These are phyloP conservation scores for Lepidurus arcticus DNA, from an alignment of 1,140 invertebrate genomes.

Conservation along the genomic window DNA sequence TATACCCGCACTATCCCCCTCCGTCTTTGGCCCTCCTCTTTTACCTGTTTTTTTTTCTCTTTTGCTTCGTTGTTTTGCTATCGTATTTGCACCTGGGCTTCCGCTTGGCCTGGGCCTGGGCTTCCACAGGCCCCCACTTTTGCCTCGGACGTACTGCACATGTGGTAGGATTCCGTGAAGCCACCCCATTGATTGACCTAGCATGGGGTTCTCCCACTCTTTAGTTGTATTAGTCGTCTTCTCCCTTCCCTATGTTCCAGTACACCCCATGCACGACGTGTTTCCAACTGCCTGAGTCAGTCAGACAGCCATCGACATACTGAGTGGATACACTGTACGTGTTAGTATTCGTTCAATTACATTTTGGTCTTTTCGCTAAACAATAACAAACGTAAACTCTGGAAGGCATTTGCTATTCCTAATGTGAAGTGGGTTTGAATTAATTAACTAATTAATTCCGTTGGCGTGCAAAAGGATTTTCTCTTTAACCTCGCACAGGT, in stretches of 20 bases:
- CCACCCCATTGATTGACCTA: conserved; percentile 16
- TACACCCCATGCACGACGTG: background rate
- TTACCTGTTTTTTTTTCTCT: background rate
- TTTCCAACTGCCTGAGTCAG: background rate
- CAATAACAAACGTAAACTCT: no score
- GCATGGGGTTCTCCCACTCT: background rate
- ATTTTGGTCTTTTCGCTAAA: background rate
- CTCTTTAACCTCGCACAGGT: no score
- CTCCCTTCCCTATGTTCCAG: background rate
- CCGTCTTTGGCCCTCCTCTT: background rate
- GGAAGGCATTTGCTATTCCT: no score
- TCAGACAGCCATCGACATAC: background rate
- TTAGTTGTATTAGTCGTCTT: background rate
- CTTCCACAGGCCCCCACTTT: background rate
- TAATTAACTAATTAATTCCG: no score
- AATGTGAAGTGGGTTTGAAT: no score
- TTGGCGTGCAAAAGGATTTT: no score
- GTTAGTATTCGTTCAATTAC: background rate
- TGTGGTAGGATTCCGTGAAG: conserved; percentile 8
- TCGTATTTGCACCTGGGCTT: conserved; percentile 9
- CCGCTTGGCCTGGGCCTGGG: background rate
- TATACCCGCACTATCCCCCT: background rate
- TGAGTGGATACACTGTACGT: conserved; percentile 7
- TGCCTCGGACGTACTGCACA: background rate
- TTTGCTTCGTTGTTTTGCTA: background rate